Conservation (phyloP, 2,113 vertebrate genomes). For the Paraplagusia blochii region DNA sequence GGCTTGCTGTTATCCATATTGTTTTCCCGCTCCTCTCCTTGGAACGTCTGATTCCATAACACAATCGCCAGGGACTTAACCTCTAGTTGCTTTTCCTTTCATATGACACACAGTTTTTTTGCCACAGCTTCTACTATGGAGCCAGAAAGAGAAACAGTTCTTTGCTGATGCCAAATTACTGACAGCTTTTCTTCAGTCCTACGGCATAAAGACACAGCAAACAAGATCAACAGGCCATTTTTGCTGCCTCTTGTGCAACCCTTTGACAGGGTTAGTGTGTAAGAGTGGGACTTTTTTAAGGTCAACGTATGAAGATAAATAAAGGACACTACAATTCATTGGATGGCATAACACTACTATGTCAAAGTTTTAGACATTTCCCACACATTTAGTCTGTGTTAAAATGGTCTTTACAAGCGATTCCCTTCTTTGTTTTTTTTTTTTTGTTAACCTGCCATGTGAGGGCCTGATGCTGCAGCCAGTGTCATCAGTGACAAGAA, state of each 20-base stretch:
- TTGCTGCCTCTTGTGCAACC: conserved; percentile 45
- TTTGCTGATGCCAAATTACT: conserved; percentile 53
- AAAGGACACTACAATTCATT: conserved; percentile 47
- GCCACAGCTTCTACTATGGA: conserved; percentile 22
- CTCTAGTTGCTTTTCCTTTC: conserved; percentile 33
- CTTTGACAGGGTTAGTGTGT: conserved; percentile 53
- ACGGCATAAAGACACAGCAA: conserved; percentile 27
- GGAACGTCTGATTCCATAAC: conserved; percentile 48
- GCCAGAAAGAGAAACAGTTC: conserved; percentile 11
- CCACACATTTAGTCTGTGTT: conserved; percentile 54
- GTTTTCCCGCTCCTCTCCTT: conserved; percentile 39
- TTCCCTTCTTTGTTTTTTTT: conserved; percentile 43
- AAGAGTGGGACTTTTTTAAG: conserved; percentile 52
- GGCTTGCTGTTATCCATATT: conserved; percentile 53
- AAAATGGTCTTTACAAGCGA: conserved; percentile 41
- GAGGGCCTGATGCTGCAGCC: conserved; percentile 59
- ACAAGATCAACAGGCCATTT: conserved; percentile 45
- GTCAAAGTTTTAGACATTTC: conserved; percentile 65
- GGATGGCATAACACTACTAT: conserved; percentile 51
- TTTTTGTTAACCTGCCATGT: conserved; percentile 50
- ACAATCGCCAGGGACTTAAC: conserved; percentile 53
- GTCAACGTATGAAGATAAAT: conserved; percentile 44
- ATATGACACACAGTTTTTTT: conserved; percentile 24
- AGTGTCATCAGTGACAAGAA: conserved; percentile 55
- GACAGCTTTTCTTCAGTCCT: conserved; percentile 34